A percentile compares a stretch with the other conserved stretches of the same genome.
phyloP scores from a whole-genome alignment of 2,797 vertebrate genomes.

The Poeciliopsis presidionis region DNA sequence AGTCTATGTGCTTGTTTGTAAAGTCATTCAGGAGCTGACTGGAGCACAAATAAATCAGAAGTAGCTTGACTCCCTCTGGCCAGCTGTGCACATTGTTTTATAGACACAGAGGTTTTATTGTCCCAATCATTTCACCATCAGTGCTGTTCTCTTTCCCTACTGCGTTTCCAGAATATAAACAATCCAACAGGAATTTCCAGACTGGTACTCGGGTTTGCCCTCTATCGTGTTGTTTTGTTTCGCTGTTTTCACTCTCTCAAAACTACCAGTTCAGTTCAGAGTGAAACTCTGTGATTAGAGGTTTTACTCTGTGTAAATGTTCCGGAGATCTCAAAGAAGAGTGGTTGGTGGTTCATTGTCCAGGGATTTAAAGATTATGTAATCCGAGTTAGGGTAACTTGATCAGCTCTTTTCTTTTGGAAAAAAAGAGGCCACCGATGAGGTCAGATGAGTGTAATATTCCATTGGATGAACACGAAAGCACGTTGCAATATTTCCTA shows the following conservation, averaged over 20 bases:
- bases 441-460: conserved; percentile 63
- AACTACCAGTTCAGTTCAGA: conserved; percentile 64
- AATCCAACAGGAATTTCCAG: conserved; percentile 69
- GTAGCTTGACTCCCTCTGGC: conserved; percentile 33
- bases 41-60: conserved; percentile 59
- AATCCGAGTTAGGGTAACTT: conserved; percentile 69
- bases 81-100: conserved; percentile 52
- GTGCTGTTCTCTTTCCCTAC: conserved; percentile 45
- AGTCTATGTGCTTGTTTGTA: conserved; percentile 49
- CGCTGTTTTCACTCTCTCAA: conserved; percentile 61
- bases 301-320: conserved; percentile 58
- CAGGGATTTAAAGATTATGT: conserved; percentile 56
- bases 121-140: conserved; percentile 60
- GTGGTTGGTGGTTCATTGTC: conserved; percentile 56
- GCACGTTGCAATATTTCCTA: conserved; percentile 25
- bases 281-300: conserved; percentile 72
- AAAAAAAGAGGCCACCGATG: conserved; percentile 26
- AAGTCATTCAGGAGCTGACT: conserved; percentile 39
- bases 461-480: conserved; percentile 40
- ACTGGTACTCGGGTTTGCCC: conserved; percentile 37
- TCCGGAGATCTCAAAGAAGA: conserved; percentile 61
- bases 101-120: conserved; percentile 64
- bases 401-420: conserved; percentile 54
- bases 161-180: conserved; percentile 62
- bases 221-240: conserved; percentile 54